phyloP scores from a whole-genome alignment of 2,888 invertebrate species.

The Ceriagrion tenellum region DNA sequence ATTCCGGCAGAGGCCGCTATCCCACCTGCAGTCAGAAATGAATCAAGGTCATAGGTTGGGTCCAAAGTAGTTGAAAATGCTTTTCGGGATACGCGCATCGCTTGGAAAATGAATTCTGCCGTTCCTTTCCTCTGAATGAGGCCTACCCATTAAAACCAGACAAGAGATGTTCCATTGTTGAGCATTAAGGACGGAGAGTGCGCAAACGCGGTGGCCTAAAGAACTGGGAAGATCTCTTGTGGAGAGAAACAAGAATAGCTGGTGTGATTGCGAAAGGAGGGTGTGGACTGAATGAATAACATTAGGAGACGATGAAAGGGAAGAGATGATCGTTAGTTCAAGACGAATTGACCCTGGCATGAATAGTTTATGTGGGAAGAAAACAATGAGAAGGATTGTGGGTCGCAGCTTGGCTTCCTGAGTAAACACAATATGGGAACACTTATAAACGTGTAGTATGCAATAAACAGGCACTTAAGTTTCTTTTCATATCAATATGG shows the following conservation, averaged over 20 bases:
- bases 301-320: background rate
- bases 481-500: too few relatives aligned
- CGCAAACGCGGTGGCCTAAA: background rate
- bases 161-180: background rate
- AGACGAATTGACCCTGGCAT: background rate
- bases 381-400: background rate
- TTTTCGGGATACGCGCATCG: background rate
- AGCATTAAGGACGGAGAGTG: background rate
- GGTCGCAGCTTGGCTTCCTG: too few relatives aligned
- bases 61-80: background rate
- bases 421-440: too few relatives aligned
- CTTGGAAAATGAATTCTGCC: background rate
- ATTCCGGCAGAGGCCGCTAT: background rate
- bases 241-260: background rate
- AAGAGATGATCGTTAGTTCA: background rate
- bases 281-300: conserved; percentile 2
- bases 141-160: background rate
- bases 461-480: too few relatives aligned
- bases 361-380: background rate
- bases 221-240: background rate
- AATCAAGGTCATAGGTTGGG: conserved; percentile 24
- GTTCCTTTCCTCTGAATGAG: background rate
- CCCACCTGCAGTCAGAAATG: background rate
- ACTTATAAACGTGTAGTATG: background rate
- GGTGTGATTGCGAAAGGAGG: background rate